Evolutionary conservation across 92 coral and sea anemone species (phyloP), one percentile per base, ranked within the genome.

Genomic region (Porites cylindrica): DNA sequence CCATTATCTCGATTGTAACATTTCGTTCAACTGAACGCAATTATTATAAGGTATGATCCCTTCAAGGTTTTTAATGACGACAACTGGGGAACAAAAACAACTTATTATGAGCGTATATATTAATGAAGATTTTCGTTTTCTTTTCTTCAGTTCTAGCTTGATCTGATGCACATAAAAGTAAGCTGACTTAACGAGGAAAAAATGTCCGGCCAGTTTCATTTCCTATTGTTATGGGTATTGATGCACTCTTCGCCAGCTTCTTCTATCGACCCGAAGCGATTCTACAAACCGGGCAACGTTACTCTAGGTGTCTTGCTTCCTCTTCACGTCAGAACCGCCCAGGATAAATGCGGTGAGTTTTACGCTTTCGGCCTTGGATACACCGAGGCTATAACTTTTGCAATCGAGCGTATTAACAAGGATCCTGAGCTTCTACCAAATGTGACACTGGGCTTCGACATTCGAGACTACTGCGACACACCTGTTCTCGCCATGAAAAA

Each of bases 361-460:
- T 91, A 94, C 78, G n/a, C 89, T 10, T 91, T 91, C 83, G 96
- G 96, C 11, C 87, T 94, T 20, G 96, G 96, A 18, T 94, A 91
- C 74, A 81, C 88, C 74, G 96, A 94, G 52, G 96, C 96, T 14
- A 67, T 91, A 53, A 84, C 90, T 8, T 89, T 80, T 83, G 88
- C 94, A 20, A 77, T 94, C 23, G 86, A 90, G 68, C 82, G 76
- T 7, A 91, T 94, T 19, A 94, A 91, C 80, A 86, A 88, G 13
- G 91, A 91, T 85, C 9, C 88, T 11, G 73, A 79, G 43, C 56
- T 94, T 21, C 86, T 94, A 3, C 91, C 91, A 10, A 90, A 88
- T 26, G 84, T 89, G 7, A 72, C 89, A 20, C 82, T 94, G 0
- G 96, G 96, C 1, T 78, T 94, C n/a, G 93, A 94, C 64, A 85